Conservation (phyloP, 2,797 vertebrate genomes). For the Lerista edwardsae region DNA sequence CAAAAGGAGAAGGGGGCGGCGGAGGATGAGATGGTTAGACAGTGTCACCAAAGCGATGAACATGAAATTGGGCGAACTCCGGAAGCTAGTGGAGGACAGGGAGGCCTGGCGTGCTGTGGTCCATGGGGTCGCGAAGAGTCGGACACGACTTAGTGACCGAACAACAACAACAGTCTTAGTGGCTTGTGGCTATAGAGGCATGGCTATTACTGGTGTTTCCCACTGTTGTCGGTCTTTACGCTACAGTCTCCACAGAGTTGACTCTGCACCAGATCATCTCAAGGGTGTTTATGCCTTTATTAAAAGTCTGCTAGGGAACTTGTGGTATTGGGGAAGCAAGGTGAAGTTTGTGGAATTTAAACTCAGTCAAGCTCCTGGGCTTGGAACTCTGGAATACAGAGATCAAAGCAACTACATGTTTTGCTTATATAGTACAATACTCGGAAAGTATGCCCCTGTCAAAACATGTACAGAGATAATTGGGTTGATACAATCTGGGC, state of each 20-base stretch:
- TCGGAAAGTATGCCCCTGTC: not conserved
- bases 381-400: not conserved
- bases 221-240: too few species aligned
- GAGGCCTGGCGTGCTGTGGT: too few species aligned
- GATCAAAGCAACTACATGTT: not conserved
- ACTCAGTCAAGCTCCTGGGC: not conserved
- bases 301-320: not conserved
- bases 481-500: not conserved
- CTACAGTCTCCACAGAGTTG: not conserved
- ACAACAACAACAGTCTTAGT: too few species aligned
- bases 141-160: too few species aligned
- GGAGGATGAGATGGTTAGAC: too few species aligned
- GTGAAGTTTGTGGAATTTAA: not conserved
- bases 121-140: too few species aligned
- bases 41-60: too few species aligned
- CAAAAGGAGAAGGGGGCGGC: too few species aligned
- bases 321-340: not conserved
- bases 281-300: not conserved
- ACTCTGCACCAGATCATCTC: not conserved
- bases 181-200: too few species aligned
- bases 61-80: too few species aligned
- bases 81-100: too few species aligned
- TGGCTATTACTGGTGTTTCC: too few species aligned
- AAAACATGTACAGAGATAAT: not conserved
- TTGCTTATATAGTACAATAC: not conserved